These are phyloP conservation scores for Diloba caeruleocephala DNA, from an alignment of 2,888 invertebrate species.

Conservation along the genomic window DNA sequence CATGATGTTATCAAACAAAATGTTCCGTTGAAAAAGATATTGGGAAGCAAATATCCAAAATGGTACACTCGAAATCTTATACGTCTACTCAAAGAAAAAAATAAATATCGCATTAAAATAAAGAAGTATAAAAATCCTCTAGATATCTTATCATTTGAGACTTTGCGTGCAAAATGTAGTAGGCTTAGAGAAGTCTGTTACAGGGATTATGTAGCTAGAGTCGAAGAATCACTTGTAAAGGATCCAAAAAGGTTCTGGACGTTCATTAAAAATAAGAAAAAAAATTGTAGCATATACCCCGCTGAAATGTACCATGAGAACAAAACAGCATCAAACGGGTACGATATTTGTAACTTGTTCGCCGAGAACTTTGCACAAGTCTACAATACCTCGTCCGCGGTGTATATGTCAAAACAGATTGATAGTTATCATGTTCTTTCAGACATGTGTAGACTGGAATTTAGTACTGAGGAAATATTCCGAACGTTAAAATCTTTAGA, in stretches of 20 bases:
- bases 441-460: neutral
- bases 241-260: slow-evolving; percentile 40
- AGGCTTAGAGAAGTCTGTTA: neutral
- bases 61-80: slow-evolving; percentile 30
- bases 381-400: neutral
- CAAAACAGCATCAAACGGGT: slow-evolving; percentile 7
- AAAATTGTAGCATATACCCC: slow-evolving; percentile 20
- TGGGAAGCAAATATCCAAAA: slow-evolving; percentile 21
- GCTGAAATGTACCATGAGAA: slow-evolving; percentile 9
- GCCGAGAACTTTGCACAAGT: slow-evolving; percentile 11
- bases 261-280: slow-evolving; percentile 25
- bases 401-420: neutral
- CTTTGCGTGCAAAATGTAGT: slow-evolving; percentile 9
- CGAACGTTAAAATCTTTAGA: neutral
- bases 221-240: slow-evolving; percentile 15
- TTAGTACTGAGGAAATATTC: neutral
- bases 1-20: neutral
- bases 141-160: slow-evolving; percentile 14
- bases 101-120: slow-evolving; percentile 21
- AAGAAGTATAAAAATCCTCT: slow-evolving; percentile 37
- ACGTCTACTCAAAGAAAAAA: slow-evolving; percentile 19
- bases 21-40: slow-evolving; percentile 9
- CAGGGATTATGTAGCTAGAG: slow-evolving; percentile 6
- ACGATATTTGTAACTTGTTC: slow-evolving; percentile 26
- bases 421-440: neutral